Evolutionary conservation across 2,888 invertebrate genomes (phyloP).

Genomic region (Petrophora chlorosata): DNA sequence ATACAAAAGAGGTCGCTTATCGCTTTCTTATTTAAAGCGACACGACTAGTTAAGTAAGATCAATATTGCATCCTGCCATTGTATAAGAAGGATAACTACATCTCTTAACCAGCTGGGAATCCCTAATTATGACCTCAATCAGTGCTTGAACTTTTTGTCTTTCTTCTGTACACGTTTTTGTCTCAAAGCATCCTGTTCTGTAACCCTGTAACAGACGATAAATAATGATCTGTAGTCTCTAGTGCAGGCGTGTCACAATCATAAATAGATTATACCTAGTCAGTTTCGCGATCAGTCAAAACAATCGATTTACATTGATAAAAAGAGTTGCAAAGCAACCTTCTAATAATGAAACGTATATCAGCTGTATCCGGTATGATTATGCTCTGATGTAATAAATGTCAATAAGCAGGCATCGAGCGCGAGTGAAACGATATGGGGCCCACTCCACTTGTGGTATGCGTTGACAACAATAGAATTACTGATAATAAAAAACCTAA

Average conservation of each 20-base stretch:
- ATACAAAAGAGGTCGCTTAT: conserved; percentile 52
- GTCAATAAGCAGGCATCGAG: conserved; percentile 40
- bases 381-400: conserved; percentile 62
- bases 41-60: conserved; percentile 29
- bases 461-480: conserved; percentile 32
- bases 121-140: conserved; percentile 28
- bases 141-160: conserved; percentile 26
- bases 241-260: conserved; percentile 18
- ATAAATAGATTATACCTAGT: conserved; percentile 9
- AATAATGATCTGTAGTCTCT: conserved; percentile 2
- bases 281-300: conserved; percentile 14
- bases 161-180: conserved; percentile 11
- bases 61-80: conserved; percentile 22
- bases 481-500: conserved; percentile 15
- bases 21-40: conserved; percentile 49
- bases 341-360: conserved; percentile 61
- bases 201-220: conserved; percentile 16
- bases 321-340: conserved; percentile 55
- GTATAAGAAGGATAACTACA: too few species aligned
- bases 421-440: conserved; percentile 39
- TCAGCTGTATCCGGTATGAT: conserved; percentile 65
- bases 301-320: conserved; percentile 38
- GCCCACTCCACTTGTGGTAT: conserved; percentile 42
- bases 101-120: conserved; percentile 25
- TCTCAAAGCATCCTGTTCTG: background rate